Conservation (phyloP, 1,140 invertebrate species). For the Adoxophyes honmai region DNA sequence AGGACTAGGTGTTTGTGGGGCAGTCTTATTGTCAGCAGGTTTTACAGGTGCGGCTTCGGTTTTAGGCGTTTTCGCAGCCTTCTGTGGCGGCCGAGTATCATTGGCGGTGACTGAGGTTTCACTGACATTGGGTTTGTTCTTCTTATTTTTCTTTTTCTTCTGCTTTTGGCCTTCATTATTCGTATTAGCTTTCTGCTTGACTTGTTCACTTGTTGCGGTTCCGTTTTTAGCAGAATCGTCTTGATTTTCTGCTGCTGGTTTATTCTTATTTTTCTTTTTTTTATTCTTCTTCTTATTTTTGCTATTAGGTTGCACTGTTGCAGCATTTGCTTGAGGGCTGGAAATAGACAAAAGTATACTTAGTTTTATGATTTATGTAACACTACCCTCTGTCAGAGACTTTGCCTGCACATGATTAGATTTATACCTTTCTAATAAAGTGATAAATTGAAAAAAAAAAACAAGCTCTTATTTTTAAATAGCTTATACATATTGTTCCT, state of each 20-base stretch:
- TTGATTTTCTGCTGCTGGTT: constrained; percentile 27
- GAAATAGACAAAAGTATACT: background rate
- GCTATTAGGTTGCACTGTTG: background rate
- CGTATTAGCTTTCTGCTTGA: constrained; percentile 14
- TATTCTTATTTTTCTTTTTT: constrained; percentile 48
- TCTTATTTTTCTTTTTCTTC: constrained; percentile 41
- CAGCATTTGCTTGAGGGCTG: background rate
- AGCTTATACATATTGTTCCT: too few relatives aligned
- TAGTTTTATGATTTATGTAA: too few relatives aligned
- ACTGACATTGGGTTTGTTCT: constrained; percentile 32
- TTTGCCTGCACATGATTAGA: too few relatives aligned
- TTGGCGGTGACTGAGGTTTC: constrained; percentile 23
- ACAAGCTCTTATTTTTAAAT: too few relatives aligned
- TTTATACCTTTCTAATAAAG: too few relatives aligned
- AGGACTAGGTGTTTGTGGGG: constrained; percentile 14
- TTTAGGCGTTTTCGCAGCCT: background rate
- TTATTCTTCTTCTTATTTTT: constrained; percentile 22
- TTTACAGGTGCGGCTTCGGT: background rate
- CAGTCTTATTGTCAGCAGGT: background rate
- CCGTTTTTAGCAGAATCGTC: constrained; percentile 25
- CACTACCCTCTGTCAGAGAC: too few relatives aligned
- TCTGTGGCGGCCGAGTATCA: background rate
- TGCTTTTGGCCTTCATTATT: constrained; percentile 26
- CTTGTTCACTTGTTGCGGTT: constrained; percentile 20
- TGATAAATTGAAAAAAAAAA: too few relatives aligned